These are phyloP conservation scores for Hesperia comma DNA, from an alignment of 2,888 invertebrate species.

Conservation along the genomic window DNA sequence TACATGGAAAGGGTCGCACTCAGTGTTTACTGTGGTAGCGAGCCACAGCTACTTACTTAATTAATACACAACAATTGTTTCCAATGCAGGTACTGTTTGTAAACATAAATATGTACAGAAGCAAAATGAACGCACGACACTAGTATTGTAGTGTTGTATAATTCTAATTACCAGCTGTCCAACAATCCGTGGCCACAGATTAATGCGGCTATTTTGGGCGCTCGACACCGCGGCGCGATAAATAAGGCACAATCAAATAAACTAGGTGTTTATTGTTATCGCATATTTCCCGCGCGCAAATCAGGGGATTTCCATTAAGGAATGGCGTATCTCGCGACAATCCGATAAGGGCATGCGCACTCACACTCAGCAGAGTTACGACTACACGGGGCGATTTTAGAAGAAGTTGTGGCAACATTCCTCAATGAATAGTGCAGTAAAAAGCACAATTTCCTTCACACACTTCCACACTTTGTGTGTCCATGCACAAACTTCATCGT, in stretches of 20 bases:
- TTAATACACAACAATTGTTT: too few relatives aligned
- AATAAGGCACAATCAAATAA: conserved; percentile 39
- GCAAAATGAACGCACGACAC: not conserved
- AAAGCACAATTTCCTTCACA: too few relatives aligned
- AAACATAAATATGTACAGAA: not conserved
- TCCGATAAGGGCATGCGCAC: conserved; percentile 37
- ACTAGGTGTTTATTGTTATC: conserved; percentile 42
- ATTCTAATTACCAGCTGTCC: not conserved
- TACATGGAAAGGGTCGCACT: too few relatives aligned
- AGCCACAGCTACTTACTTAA: too few relatives aligned
- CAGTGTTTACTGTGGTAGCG: too few relatives aligned
- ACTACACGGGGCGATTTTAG: conserved; percentile 4
- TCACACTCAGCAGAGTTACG: conserved; percentile 11
- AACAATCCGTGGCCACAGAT: conserved; percentile 3
- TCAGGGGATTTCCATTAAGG: conserved; percentile 43
- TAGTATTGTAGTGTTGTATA: not conserved
- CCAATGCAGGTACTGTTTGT: too few relatives aligned
- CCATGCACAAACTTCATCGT: too few relatives aligned
- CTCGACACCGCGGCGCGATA: conserved; percentile 12
- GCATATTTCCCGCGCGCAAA: conserved; percentile 39
- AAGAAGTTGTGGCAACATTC: too few relatives aligned
- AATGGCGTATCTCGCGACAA: conserved; percentile 38
- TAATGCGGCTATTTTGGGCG: conserved; percentile 23
- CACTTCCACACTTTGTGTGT: too few relatives aligned
- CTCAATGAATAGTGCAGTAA: too few relatives aligned